Base-by-base conservation (phyloP, 2,888 invertebrate genomes). In the Acholoe squamosa region DNA sequence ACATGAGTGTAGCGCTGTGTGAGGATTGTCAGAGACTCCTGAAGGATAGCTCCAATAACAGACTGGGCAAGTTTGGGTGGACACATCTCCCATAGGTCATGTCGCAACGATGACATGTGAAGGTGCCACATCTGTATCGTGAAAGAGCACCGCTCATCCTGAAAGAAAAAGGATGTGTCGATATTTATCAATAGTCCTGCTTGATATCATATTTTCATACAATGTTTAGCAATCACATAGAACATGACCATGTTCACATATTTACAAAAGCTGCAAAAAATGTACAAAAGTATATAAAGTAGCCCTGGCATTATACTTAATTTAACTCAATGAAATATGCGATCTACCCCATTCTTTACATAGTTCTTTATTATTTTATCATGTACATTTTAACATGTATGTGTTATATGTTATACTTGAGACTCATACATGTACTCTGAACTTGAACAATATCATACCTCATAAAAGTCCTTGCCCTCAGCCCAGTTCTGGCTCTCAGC, bases 71-170 rank as follows among this genome's bases (percentile, higher is more conserved):
- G 92, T 54, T 93, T 92, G 0, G 95, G 95, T 5, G 95, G 94
- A 92, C 95, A 94, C 7, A 93, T 92, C 0, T 92, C 89, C 95
- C 95, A 95, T 91, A 95, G 92, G 91, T 95, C 95, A 91, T 93
- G 91, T 33, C 93, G 93, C 14, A 95, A 80, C 10, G 93, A 93
- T 43, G 93, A 93, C 92, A 95, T 92, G 92, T 95, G 94, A 77
- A 94, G 94, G 91, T 94, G 93, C 95, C 95, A 95, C 95, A 95
- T 95, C 93, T 95, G 95, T 34, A 95, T 91, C 0, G 95, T 91
- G 90, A 95, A 95, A 0, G 95, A 94, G 92, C 95, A 95, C 7
- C 95, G 89, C 92, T 95, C 95, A 90, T 94, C 94, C 95, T 95
- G 93, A 0, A 91, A 92, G 84, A 22, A 80, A 14, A 80, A 7